These are phyloP conservation scores for Terrapene triunguis DNA, from an alignment of 2,113 vertebrate species.

Conservation along the genomic window DNA sequence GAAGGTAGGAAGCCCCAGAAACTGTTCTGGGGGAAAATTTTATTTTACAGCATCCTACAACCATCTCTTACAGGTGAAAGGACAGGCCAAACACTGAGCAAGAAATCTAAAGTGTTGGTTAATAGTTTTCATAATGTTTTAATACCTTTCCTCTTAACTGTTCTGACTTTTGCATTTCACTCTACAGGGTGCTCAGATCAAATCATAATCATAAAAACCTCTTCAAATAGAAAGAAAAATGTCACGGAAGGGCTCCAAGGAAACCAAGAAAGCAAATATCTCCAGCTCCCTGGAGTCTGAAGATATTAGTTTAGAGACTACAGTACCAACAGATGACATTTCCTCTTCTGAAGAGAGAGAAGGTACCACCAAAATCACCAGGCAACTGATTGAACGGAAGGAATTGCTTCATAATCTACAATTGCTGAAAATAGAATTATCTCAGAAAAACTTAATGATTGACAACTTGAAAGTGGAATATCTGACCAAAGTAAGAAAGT, in stretches of 20 bases:
- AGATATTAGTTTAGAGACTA: constrained; percentile 97
- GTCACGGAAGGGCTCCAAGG: constrained; percentile 85
- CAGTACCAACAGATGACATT: constrained; percentile 92
- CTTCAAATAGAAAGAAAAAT: constrained; percentile 71
- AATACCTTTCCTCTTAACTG: background rate
- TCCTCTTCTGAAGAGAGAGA: constrained; percentile 94
- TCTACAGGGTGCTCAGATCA: background rate
- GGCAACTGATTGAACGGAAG: constrained; percentile 93
- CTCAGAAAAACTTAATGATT: constrained; percentile 94
- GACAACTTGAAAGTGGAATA: constrained; percentile 96
- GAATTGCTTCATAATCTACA: constrained; percentile 92
- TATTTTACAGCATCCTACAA: background rate
- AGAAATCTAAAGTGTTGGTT: background rate
- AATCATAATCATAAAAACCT: constrained; percentile 12
- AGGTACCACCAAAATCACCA: constrained; percentile 88
- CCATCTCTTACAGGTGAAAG: background rate
- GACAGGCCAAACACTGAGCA: background rate
- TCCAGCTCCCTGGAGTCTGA: constrained; percentile 97
- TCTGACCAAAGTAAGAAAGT: constrained; percentile 88
- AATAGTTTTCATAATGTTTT: background rate
- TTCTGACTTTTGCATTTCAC: constrained; percentile 33
- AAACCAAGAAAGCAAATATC: constrained; percentile 83
- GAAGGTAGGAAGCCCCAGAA: background rate
- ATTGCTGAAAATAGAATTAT: constrained; percentile 93
- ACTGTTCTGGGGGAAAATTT: fast-evolving